phyloP scores from a whole-genome alignment of 1,140 invertebrate species.

The Neodiprion virginianus region DNA sequence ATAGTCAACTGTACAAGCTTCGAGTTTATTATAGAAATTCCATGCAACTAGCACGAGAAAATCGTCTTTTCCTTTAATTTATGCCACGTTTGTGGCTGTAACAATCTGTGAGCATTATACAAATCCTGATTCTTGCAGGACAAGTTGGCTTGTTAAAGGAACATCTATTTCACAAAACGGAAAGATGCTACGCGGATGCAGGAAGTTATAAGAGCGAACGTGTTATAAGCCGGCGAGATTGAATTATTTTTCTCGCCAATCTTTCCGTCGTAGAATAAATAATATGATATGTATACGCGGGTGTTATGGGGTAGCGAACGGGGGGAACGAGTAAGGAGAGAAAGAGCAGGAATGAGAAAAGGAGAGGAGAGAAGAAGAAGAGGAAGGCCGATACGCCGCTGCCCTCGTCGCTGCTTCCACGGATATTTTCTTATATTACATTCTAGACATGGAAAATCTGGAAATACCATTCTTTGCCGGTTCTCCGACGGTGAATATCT shows the following conservation, averaged over 20 bases:
- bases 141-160: no score
- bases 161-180: no score
- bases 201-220: not conserved
- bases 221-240: constrained; percentile 31
- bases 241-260: constrained; percentile 46
- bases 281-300: constrained; percentile 8
- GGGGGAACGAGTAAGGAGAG: not conserved
- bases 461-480: constrained; percentile 45
- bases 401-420: constrained; percentile 37
- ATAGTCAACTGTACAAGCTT: no score
- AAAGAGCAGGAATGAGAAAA: not conserved
- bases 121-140: no score
- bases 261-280: constrained; percentile 45
- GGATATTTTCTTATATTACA: constrained; percentile 48
- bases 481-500: constrained; percentile 54
- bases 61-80: no score
- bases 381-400: not conserved
- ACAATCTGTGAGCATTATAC: no score
- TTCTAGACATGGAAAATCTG: constrained; percentile 43
- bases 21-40: no score
- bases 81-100: no score
- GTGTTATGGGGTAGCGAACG: no score
- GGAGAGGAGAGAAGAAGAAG: constrained; percentile 10
- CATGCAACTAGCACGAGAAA: no score
- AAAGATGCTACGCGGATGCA: no score